Percentiles rank a stretch among this genome's conserved stretches.
Conservation (phyloP, 2,113 vertebrate species). For the Pelvicachromis taeniatus region DNA sequence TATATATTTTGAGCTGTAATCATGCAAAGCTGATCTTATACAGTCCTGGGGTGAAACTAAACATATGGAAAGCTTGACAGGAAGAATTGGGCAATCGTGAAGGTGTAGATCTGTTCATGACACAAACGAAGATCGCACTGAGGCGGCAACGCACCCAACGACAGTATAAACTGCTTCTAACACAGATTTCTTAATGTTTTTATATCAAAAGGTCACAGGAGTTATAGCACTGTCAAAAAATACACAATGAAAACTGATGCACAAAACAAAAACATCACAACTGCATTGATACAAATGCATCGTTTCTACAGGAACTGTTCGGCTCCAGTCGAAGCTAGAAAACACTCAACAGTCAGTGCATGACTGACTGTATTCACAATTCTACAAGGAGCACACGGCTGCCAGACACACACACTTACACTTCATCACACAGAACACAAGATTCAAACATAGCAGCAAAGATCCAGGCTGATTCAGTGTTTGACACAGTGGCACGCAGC, state of each 20-base stretch:
- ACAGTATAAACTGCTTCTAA: neutral
- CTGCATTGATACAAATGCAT: constrained; percentile 51
- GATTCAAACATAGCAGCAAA: neutral
- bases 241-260: neutral
- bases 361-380: constrained; percentile 19
- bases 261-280: neutral
- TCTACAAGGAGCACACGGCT: neutral
- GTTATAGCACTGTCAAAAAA: neutral
- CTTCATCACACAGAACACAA: neutral
- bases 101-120: neutral
- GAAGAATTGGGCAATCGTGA: neutral
- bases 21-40: neutral
- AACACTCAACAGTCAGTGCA: constrained; percentile 40
- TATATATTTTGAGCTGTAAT: neutral
- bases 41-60: neutral
- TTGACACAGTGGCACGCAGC: neutral
- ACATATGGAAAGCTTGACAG: neutral
- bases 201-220: constrained; percentile 27
- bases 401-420: neutral
- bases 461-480: neutral
- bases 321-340: constrained; percentile 64
- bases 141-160: neutral
- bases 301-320: constrained; percentile 10
- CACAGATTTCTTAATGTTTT: constrained; percentile 15
- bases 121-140: neutral